These are phyloP conservation scores for Gallinago stenura DNA, from an alignment of 2,797 vertebrate species.

Conservation along the genomic window DNA sequence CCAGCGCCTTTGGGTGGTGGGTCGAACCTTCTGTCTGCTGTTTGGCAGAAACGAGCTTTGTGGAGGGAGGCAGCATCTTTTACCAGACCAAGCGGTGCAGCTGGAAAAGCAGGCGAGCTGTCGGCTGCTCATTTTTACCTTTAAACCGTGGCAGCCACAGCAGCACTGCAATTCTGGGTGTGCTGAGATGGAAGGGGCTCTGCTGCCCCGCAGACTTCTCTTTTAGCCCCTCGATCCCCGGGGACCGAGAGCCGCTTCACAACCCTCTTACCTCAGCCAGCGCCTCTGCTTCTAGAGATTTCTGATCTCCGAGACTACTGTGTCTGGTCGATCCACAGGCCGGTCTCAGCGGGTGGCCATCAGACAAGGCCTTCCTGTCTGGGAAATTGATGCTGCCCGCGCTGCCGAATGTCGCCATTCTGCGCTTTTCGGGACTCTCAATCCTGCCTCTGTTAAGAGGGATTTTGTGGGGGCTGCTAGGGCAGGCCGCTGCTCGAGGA, in stretches of 20 bases:
- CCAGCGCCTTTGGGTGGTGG: not conserved
- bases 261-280: conserved; percentile 88
- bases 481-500: conserved; percentile 89
- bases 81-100: fast-evolving
- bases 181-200: not conserved
- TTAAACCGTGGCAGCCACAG: not conserved
- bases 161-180: not conserved
- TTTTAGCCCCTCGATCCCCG: not conserved
- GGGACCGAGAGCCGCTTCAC: not conserved
- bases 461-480: conserved; percentile 93
- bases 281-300: conserved; percentile 92
- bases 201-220: not conserved
- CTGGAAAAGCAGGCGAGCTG: not conserved
- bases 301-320: conserved; percentile 92
- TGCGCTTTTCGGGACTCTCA: conserved; percentile 92
- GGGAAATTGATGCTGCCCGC: conserved; percentile 93
- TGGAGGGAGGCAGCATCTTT: not conserved
- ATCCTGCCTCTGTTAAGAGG: conserved; percentile 83
- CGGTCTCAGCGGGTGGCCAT: conserved; percentile 84
- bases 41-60: not conserved
- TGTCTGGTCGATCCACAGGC: conserved; percentile 88
- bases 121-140: not conserved
- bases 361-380: conserved; percentile 88
- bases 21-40: not conserved
- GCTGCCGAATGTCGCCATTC: conserved; percentile 91